Percentiles rank a stretch among this genome's conserved stretches.
phyloP scores from a whole-genome alignment of 2,888 invertebrate species.

The Fragum whitleyi region DNA sequence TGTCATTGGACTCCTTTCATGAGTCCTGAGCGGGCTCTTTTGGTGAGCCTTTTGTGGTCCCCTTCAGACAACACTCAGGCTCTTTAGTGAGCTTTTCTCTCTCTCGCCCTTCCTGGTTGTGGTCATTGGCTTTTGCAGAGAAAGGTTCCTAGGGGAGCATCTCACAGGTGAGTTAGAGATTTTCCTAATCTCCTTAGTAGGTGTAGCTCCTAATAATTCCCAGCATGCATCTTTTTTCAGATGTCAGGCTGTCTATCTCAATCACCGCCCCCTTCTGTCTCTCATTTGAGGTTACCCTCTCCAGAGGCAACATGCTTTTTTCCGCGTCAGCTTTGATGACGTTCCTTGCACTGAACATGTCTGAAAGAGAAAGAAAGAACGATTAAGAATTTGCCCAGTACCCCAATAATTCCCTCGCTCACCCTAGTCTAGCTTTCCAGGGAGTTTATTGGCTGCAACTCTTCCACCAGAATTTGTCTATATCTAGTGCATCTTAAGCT shows the following conservation, averaged over 20 bases:
- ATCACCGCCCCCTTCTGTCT: not conserved
- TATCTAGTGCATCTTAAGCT: conserved; percentile 29
- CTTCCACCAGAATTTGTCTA: conserved; percentile 36
- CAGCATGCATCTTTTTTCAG: not conserved
- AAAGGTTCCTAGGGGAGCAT: not conserved
- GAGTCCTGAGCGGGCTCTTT: conserved; percentile 3
- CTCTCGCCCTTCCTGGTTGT: not conserved
- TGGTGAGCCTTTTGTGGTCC: not conserved
- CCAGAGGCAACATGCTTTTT: not conserved
- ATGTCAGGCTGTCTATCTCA: not conserved
- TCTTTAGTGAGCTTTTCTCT: not conserved
- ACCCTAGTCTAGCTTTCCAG: no score
- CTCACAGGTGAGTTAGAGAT: no score
- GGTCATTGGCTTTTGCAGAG: not conserved
- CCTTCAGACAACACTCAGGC: not conserved
- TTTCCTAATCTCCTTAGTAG: no score
- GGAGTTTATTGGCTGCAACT: no score
- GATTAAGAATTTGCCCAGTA: not conserved
- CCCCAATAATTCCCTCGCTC: not conserved
- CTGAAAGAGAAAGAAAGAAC: not conserved
- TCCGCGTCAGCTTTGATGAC: no score
- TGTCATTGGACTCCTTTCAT: not conserved
- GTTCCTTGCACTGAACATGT: no score
- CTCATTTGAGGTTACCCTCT: not conserved
- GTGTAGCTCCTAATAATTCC: not conserved